phyloP scores from a whole-genome alignment of 2,888 invertebrate species.

The Caenorhabditis macrosperma region DNA sequence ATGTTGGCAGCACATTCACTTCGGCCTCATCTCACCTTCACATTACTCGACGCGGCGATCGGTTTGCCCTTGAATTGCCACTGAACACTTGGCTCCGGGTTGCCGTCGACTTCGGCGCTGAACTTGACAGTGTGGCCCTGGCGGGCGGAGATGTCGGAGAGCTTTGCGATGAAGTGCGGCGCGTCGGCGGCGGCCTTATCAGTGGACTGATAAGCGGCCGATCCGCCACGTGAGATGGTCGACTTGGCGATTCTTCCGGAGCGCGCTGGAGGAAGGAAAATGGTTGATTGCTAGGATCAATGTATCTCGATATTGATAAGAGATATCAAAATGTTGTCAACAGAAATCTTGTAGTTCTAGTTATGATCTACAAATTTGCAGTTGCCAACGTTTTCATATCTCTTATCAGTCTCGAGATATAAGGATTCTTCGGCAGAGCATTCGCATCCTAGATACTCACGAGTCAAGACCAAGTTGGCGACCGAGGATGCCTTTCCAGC shows the following conservation, averaged over 20 bases:
- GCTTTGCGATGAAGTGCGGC: constrained; percentile 76
- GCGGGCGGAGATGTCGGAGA: constrained; percentile 76
- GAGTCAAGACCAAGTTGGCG: constrained; percentile 79
- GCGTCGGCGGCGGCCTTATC: constrained; percentile 66
- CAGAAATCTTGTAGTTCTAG: too few relatives aligned
- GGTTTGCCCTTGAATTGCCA: constrained; percentile 79
- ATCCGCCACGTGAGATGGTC: constrained; percentile 67
- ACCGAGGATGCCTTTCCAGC: constrained; percentile 82
- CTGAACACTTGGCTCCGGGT: constrained; percentile 75
- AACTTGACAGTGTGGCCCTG: constrained; percentile 77
- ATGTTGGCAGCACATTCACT: too few relatives aligned
- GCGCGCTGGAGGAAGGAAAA: constrained; percentile 71
- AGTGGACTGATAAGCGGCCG: constrained; percentile 37
- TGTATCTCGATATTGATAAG: too few relatives aligned
- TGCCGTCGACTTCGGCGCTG: constrained; percentile 76
- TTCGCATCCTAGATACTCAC: constrained; percentile 62
- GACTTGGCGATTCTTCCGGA: constrained; percentile 69
- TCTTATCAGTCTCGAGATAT: too few relatives aligned
- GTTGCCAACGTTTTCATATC: too few relatives aligned
- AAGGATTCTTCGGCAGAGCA: too few relatives aligned
- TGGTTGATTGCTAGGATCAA: too few relatives aligned
- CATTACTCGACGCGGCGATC: constrained; percentile 61
- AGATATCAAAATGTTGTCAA: too few relatives aligned
- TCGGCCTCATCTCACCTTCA: constrained; percentile 64
- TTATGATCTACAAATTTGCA: too few relatives aligned